phyloP scores from a whole-genome alignment of 2,113 vertebrate genomes.

The Hiodon alosoides region DNA sequence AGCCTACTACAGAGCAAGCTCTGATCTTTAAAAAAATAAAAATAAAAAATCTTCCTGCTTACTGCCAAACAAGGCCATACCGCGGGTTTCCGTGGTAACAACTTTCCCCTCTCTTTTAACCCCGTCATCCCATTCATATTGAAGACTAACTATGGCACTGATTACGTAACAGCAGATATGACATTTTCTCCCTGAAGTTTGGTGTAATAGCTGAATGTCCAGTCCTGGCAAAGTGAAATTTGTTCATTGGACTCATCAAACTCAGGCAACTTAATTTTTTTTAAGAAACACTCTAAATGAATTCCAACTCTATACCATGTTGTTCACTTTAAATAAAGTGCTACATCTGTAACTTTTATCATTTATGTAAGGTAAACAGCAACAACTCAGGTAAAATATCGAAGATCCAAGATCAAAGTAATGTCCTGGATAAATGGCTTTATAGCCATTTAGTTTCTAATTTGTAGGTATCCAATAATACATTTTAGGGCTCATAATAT shows the following conservation, averaged over 20 bases:
- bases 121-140: slow-evolving; percentile 1
- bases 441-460: no score
- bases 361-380: neutral
- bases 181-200: neutral
- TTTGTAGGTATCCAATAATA: no score
- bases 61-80: slow-evolving; percentile 12
- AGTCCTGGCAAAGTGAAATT: neutral
- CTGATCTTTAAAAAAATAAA: neutral
- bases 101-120: slow-evolving; percentile 16
- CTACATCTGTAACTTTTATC: neutral
- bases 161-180: slow-evolving; percentile 11
- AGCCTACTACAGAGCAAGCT: no score
- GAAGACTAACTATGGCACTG: slow-evolving; percentile 2
- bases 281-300: neutral
- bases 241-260: neutral
- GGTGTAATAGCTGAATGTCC: neutral
- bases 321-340: neutral
- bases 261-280: neutral
- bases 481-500: no score
- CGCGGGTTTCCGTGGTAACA: slow-evolving; percentile 23
- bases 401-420: no score
- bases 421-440: no score
- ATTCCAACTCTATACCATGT: neutral
- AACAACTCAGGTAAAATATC: neutral
- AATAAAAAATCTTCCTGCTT: slow-evolving; percentile 1